Evolutionary conservation across 2,113 vertebrate genomes (phyloP).

Genomic region (Peromyscus californicus): DNA sequence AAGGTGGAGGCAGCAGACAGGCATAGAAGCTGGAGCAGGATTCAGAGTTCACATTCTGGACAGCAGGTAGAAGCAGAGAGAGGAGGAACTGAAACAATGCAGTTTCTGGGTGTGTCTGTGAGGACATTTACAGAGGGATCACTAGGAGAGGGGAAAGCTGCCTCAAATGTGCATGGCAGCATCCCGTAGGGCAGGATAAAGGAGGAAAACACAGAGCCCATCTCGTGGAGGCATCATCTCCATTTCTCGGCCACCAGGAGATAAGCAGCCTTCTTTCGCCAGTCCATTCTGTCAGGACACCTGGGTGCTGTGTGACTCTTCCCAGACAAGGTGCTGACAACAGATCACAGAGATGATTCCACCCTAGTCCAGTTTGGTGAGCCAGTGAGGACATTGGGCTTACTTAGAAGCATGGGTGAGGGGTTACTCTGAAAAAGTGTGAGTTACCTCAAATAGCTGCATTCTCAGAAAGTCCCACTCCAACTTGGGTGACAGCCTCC

Average conservation of each 20-base stretch:
- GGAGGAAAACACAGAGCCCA: background rate
- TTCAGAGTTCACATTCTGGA: background rate
- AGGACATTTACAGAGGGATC: background rate
- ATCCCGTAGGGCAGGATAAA: background rate
- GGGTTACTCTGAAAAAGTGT: background rate
- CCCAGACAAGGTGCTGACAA: background rate
- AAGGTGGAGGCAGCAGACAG: background rate
- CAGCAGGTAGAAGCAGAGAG: too few relatives aligned
- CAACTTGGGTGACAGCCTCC: background rate
- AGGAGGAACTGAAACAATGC: background rate
- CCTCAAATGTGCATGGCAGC: too few relatives aligned
- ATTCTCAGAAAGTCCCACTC: background rate
- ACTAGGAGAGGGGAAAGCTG: background rate
- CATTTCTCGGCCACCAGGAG: background rate
- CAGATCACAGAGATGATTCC: background rate
- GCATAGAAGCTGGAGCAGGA: background rate
- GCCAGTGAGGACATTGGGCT: background rate
- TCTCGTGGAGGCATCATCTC: background rate
- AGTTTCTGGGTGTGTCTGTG: background rate
- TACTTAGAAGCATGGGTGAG: background rate
- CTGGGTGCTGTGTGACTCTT: background rate
- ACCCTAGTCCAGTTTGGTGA: background rate
- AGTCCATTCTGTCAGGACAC: background rate
- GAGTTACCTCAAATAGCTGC: background rate
- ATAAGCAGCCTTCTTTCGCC: background rate